Conservation (phyloP, 2,797 vertebrate genomes). For the Rhynchotus rufescens region DNA sequence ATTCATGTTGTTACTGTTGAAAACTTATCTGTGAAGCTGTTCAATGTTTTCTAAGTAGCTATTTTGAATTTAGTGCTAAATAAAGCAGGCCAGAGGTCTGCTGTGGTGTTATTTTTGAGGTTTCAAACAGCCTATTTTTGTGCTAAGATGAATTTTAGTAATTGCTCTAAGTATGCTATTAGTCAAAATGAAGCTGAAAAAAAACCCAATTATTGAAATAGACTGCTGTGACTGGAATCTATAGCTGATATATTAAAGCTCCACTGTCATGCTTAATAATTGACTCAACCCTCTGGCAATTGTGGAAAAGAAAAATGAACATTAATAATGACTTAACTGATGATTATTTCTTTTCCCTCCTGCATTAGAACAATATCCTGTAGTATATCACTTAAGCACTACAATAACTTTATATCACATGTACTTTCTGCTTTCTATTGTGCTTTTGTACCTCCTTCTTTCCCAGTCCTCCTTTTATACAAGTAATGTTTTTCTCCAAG, state of each 20-base stretch:
- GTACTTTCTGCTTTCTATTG: background rate
- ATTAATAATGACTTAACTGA: constrained; percentile 67
- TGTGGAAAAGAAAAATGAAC: constrained; percentile 64
- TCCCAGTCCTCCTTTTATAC: background rate
- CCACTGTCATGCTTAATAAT: constrained; percentile 70
- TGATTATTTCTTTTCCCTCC: constrained; percentile 45
- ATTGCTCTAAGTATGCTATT: constrained; percentile 69
- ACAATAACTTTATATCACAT: background rate
- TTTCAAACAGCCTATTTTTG: constrained; percentile 46
- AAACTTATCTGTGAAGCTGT: background rate
- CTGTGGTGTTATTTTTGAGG: constrained; percentile 36
- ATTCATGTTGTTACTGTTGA: background rate
- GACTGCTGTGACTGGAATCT: constrained; percentile 74
- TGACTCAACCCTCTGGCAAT: constrained; percentile 53
- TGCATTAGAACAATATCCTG: constrained; percentile 36
- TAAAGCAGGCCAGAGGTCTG: background rate
- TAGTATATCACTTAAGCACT: constrained; percentile 45
- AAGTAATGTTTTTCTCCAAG: background rate
- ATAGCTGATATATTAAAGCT: constrained; percentile 67
- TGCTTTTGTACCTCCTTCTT: background rate
- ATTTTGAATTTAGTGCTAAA: background rate
- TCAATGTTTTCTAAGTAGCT: background rate
- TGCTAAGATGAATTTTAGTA: constrained; percentile 65
- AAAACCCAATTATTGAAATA: constrained; percentile 73
- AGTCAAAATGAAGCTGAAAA: constrained; percentile 70